These are phyloP conservation scores for Lepus townsendii DNA, from an alignment of 2,797 vertebrate genomes.

Conservation along the genomic window DNA sequence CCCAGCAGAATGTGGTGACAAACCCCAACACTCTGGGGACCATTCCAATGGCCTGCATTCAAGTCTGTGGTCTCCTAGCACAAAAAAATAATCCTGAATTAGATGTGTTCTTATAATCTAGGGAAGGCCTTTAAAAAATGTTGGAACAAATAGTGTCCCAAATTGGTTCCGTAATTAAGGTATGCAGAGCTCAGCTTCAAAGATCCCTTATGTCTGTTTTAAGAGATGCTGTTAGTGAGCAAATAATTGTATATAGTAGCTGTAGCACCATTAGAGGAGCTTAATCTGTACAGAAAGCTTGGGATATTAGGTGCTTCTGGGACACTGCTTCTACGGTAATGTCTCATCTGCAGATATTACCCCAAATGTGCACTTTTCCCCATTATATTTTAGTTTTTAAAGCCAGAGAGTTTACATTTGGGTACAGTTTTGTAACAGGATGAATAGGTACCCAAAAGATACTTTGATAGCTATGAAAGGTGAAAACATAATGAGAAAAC, in stretches of 20 bases:
- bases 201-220: conserved; percentile 88
- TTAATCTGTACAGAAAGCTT: conserved; percentile 83
- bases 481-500: conserved; percentile 84
- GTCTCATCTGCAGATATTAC: conserved; percentile 80
- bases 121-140: conserved; percentile 84
- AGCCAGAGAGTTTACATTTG: conserved; percentile 80
- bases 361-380: conserved; percentile 70
- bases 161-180: conserved; percentile 90
- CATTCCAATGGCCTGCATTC: conserved; percentile 65
- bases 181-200: conserved; percentile 87
- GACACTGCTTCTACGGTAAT: conserved; percentile 68
- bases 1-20: conserved; percentile 25
- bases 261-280: conserved; percentile 82
- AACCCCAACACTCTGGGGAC: background rate
- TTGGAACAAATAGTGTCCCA: conserved; percentile 88
- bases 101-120: conserved; percentile 79
- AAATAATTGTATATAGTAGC: conserved; percentile 87
- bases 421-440: conserved; percentile 81
- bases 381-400: conserved; percentile 76
- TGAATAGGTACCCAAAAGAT: conserved; percentile 83
- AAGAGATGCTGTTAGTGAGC: conserved; percentile 82
- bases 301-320: conserved; percentile 80
- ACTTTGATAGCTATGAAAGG: conserved; percentile 80
- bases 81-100: conserved; percentile 82
- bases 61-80: conserved; percentile 72